Evolutionary conservation across 92 coral and sea anemone genomes (phyloP), one percentile per base, ranked within the genome.

Genomic region (Micromussa lordhowensis): DNA sequence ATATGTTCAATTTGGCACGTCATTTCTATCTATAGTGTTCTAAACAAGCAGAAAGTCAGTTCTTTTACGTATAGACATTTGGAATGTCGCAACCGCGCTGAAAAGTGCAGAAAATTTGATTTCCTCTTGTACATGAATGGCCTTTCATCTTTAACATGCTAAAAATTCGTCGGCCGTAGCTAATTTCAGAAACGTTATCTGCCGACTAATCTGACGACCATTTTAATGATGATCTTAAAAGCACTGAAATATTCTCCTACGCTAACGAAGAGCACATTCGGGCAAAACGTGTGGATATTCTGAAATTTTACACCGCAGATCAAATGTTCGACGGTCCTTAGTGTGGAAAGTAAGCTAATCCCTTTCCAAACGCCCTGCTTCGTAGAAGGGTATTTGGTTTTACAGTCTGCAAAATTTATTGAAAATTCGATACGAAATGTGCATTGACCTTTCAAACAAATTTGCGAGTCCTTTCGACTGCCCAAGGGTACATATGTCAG

Each of bases 181-280:
- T 34, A 81, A 81, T 35, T 35, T 36, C 75, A 26, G 36, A 61
- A 36, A 19, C 32, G 26, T 35, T 66, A 35, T 66, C 55, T 18
- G 30, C 29, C 55, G 29, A 34, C 32, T 12, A 81, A 61, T 64
- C 53, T 81, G 74, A 81, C 32, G 75, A 30, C 13, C 1, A 11
- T 44, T n/a, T 61, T 81, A 81, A 61, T 64, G 74, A 81, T 66
- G 28, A 80, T 58, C 53, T 63, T 80, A 30, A 59, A 80, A 58
- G 57, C 73, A 61, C 73, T 22, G 53, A 15, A 22, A 61, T 35
- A 31, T 63, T 34, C 30, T 35, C 61, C 4, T 34, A 19, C 22
- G 3, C 32, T 28, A 68, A 68, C 28, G 14, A 4, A 30, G 31
- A 40, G n/a, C 55, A 31, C 74, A 36, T 24, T 35, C 35, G 7